Evolutionary conservation across 92 coral and sea anemone genomes (phyloP).

Genomic region (Palythoa heliodiscus): DNA sequence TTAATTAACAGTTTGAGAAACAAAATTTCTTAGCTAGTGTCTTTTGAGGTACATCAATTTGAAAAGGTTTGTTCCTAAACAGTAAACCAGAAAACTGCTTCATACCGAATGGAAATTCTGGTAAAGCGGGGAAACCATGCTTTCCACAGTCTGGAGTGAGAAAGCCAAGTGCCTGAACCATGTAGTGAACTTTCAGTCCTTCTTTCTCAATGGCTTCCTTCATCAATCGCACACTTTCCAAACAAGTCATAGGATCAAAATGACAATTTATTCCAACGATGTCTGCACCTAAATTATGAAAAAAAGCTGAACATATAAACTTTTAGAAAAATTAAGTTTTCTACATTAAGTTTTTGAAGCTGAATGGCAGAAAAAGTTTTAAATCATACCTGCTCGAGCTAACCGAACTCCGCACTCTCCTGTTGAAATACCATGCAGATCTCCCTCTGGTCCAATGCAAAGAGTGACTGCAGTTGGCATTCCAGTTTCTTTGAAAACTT

Average conservation of each 20-base stretch:
- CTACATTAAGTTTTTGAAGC: no score
- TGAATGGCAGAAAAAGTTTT: background rate
- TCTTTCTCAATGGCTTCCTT: conserved; percentile 91
- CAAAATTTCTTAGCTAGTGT: no score
- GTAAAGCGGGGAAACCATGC: conserved; percentile 96
- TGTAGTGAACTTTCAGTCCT: conserved; percentile 85
- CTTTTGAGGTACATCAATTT: no score
- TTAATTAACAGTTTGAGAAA: background rate
- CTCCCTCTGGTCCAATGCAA: conserved; percentile 98
- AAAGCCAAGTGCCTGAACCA: conserved; percentile 91
- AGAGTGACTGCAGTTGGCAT: conserved; percentile 88
- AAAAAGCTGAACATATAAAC: background rate
- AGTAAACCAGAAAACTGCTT: background rate
- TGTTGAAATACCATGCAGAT: conserved; percentile 93
- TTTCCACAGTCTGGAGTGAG: conserved; percentile 90
- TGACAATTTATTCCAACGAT: conserved; percentile 94
- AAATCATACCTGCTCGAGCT: conserved; percentile 87
- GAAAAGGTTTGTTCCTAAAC: no score
- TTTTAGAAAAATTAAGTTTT: background rate
- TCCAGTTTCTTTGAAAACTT: conserved; percentile 89
- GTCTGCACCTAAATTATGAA: conserved; percentile 78
- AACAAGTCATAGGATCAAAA: conserved; percentile 81
- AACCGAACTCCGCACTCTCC: conserved; percentile 97
- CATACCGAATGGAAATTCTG: conserved; percentile 98
- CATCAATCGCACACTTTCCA: conserved; percentile 83